phyloP scores from a whole-genome alignment of 2,113 vertebrate genomes.

The Chloroceryle aenea region DNA sequence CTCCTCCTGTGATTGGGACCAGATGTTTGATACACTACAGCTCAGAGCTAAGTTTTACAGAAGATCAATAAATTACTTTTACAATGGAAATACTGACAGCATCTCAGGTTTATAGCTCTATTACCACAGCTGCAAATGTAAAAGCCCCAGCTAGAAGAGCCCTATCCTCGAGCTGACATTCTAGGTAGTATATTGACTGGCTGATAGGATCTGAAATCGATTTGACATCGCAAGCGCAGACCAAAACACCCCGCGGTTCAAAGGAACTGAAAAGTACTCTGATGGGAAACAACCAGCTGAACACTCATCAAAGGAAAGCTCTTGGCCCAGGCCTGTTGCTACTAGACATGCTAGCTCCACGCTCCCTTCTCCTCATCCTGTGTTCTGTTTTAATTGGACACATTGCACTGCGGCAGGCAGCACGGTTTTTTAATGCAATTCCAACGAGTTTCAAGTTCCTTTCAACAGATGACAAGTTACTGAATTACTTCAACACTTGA shows the following conservation, averaged over 20 bases:
- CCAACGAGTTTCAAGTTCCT: constrained; percentile 53
- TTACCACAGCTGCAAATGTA: neutral
- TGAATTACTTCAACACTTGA: constrained; percentile 17
- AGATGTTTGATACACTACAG: neutral
- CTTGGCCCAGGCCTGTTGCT: constrained; percentile 27
- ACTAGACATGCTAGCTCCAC: constrained; percentile 29
- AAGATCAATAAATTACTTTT: neutral
- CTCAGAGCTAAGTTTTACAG: neutral
- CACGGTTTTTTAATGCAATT: constrained; percentile 3
- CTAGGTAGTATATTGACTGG: neutral
- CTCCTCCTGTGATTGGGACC: neutral
- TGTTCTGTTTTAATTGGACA: constrained; percentile 69
- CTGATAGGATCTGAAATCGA: neutral
- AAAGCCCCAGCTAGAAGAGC: neutral
- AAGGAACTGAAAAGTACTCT: constrained; percentile 33
- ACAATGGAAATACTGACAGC: neutral
- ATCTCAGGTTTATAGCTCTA: neutral
- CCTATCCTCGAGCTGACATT: neutral
- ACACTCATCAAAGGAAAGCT: constrained; percentile 56
- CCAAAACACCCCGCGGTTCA: constrained; percentile 28
- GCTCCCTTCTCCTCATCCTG: constrained; percentile 42
- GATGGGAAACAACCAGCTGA: constrained; percentile 53
- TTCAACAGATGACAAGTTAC: constrained; percentile 41
- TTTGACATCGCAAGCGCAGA: constrained; percentile 19
- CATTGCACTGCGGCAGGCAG: neutral